These are phyloP conservation scores for Apus apus DNA, from an alignment of 2,113 vertebrate genomes.

Conservation along the genomic window DNA sequence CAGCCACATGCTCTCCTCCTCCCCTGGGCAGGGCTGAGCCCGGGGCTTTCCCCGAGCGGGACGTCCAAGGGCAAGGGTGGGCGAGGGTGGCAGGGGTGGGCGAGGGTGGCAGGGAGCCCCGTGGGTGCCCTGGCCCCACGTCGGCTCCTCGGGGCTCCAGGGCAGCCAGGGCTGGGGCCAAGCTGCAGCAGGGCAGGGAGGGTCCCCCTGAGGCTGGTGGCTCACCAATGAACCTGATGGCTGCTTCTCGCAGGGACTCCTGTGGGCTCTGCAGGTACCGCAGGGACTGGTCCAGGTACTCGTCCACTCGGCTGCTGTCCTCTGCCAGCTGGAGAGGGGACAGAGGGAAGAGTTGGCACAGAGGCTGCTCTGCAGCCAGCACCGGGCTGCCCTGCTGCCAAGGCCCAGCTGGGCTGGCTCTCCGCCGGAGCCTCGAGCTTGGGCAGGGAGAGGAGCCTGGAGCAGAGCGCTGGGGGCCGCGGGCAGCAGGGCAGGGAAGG, in stretches of 20 bases:
- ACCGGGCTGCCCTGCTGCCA: neutral
- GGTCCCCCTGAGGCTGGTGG: neutral
- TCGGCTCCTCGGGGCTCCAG: neutral
- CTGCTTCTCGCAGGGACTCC: neutral
- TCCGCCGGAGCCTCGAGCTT: rapidly evolving
- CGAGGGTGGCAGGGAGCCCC: neutral
- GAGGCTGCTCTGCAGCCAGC: too few species aligned
- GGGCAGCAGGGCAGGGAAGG: rapidly evolving
- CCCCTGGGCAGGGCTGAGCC: neutral
- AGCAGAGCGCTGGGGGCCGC: neutral
- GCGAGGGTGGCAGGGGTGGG: too few species aligned
- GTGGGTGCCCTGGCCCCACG: neutral
- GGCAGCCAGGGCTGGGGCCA: neutral
- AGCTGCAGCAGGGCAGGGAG: neutral
- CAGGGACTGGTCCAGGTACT: neutral
- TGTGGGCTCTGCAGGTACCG: neutral
- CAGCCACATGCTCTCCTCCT: neutral
- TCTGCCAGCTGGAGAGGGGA: neutral
- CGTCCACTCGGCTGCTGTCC: rapidly evolving
- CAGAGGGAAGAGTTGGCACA: neutral
- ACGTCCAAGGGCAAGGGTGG: neutral
- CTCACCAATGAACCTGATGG: neutral
- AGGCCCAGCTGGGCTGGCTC: neutral
- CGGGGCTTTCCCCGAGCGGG: neutral
- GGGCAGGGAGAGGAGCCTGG: neutral